Evolutionary conservation across 2,113 vertebrate genomes (phyloP).

Genomic region (Pollachius pollachius): DNA sequence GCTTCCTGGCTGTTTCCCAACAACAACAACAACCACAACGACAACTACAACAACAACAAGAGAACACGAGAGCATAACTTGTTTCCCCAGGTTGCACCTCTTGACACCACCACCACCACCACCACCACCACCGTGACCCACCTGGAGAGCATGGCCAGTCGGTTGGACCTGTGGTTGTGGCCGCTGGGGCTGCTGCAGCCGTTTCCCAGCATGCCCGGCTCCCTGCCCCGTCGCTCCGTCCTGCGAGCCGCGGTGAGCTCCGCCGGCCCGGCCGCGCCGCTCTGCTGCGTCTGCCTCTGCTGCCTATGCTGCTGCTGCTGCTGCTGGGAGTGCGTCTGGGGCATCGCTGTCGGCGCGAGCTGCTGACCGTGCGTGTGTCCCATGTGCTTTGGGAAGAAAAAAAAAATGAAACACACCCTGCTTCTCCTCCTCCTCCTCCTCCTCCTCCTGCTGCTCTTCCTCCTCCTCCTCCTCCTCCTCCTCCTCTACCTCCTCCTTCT

Average conservation of each 20-base stretch:
- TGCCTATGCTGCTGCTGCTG: slow-evolving; percentile 57
- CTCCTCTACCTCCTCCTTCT: slow-evolving; percentile 22
- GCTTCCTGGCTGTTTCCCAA: no score
- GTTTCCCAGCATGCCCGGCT: slow-evolving; percentile 32
- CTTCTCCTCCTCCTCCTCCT: no score
- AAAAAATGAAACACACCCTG: not conserved
- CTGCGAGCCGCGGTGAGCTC: slow-evolving; percentile 61
- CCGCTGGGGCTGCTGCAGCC: slow-evolving; percentile 35
- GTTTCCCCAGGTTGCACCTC: no score
- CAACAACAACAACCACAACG: no score
- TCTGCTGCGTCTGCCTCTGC: slow-evolving; percentile 50
- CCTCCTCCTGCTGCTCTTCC: no score
- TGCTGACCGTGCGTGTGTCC: slow-evolving; percentile 23
- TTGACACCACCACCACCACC: no score
- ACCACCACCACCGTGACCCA: slow-evolving; percentile 7
- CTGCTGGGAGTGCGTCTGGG: slow-evolving; percentile 68
- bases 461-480: no score
- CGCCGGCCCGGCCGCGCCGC: slow-evolving; percentile 25
- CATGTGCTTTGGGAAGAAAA: slow-evolving; percentile 27
- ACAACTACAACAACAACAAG: no score
- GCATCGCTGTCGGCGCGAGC: slow-evolving; percentile 56
- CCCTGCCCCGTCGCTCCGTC: slow-evolving; percentile 79
- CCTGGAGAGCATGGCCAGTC: slow-evolving; percentile 82
- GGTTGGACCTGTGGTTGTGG: slow-evolving; percentile 77
- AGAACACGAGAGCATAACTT: no score